Evolutionary conservation across 2,797 vertebrate genomes (phyloP).

Genomic region (Hafferia zeledoni): DNA sequence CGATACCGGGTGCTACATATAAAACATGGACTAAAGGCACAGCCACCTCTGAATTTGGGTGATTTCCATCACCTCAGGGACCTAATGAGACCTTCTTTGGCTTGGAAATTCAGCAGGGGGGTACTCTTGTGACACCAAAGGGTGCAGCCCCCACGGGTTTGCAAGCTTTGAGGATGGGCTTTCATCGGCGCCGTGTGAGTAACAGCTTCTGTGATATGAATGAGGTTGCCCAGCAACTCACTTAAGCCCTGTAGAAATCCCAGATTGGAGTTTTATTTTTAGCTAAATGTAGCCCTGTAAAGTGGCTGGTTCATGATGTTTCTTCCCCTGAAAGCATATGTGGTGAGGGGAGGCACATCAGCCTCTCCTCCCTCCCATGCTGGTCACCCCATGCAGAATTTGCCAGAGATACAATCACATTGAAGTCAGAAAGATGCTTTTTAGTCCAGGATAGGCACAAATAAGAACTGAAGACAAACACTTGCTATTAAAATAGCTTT

Average conservation of each 20-base stretch:
- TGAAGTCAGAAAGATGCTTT: not conserved
- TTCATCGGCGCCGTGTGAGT: not conserved
- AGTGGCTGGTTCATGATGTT: not conserved
- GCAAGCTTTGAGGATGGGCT: not conserved
- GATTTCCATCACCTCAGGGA: not conserved
- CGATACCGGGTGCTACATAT: not conserved
- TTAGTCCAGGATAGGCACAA: not conserved
- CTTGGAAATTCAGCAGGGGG: not conserved
- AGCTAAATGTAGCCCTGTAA: not conserved
- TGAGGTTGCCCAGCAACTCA: constrained; percentile 35
- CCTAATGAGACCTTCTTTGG: not conserved
- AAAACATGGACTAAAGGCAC: not conserved
- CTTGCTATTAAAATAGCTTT: not conserved
- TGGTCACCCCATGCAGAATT: not conserved
- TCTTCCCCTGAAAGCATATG: not conserved
- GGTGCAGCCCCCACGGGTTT: not conserved
- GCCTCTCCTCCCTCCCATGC: not conserved
- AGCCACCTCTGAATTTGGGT: not conserved
- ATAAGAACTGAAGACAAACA: not conserved
- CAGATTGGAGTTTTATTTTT: constrained; percentile 41
- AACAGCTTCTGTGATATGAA: not conserved
- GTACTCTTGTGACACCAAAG: not conserved
- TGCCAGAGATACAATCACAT: not conserved
- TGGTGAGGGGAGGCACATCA: not conserved
- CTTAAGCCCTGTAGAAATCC: constrained; percentile 25